Conservation (phyloP, 1,140 invertebrate genomes). For the Helicoverpa armigera region DNA sequence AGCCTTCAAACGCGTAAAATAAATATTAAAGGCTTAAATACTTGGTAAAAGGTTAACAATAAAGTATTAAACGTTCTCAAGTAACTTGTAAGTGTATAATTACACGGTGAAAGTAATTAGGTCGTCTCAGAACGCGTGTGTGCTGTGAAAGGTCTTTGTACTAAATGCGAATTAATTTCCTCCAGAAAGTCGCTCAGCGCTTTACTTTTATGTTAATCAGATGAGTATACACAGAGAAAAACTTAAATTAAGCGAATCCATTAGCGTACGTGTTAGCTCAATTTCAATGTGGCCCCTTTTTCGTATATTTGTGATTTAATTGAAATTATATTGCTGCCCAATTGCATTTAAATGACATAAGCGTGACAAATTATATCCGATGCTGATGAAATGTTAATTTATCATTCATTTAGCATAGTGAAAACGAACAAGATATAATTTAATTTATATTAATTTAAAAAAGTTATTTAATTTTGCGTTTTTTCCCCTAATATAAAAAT, state of each 20-base stretch:
- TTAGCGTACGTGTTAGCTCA: not conserved
- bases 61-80: conserved; percentile 2
- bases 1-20: not conserved
- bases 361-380: no score
- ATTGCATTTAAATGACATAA: no score
- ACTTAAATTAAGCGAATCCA: not conserved
- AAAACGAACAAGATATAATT: no score
- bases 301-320: no score
- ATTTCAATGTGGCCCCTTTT: not conserved
- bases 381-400: no score
- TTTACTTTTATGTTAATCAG: conserved; percentile 24
- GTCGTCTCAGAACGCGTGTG: conserved; percentile 7
- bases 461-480: no score
- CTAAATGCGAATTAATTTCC: conserved; percentile 23
- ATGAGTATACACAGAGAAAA: not conserved
- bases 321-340: no score
- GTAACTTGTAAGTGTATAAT: conserved; percentile 16
- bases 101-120: conserved; percentile 14
- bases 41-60: conserved; percentile 11
- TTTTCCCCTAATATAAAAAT: no score
- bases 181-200: not conserved
- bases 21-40: not conserved
- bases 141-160: conserved; percentile 22
- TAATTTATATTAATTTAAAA: no score
- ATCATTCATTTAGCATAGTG: no score